Evolutionary conservation across 2,888 invertebrate genomes (phyloP).

Genomic region (Hyposoter didymator): DNA sequence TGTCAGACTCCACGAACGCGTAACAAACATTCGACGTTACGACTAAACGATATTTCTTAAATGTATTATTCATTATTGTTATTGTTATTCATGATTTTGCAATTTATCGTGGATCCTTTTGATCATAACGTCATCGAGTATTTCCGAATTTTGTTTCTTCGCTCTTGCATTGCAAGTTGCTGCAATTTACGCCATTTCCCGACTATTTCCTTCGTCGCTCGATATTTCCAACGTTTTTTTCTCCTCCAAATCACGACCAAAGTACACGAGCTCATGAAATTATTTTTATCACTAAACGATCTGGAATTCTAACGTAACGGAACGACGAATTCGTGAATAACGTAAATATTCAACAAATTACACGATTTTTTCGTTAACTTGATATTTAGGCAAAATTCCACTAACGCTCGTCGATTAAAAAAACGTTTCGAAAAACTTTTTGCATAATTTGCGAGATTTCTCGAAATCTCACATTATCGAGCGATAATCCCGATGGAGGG

Average conservation of each 20-base stretch:
- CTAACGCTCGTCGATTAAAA: too few relatives aligned
- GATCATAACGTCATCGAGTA: conserved; percentile 68
- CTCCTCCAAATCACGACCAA: conserved; percentile 19
- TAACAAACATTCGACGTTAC: conserved; percentile 73
- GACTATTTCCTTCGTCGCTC: background rate
- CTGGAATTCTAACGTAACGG: background rate
- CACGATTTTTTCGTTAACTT: too few relatives aligned
- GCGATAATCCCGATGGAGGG: too few relatives aligned
- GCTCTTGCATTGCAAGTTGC: conserved; percentile 38
- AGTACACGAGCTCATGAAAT: conserved; percentile 1
- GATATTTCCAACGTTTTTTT: background rate
- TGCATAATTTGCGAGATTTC: too few relatives aligned
- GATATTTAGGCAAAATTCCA: too few relatives aligned
- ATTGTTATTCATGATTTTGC: conserved; percentile 15
- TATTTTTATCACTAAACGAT: background rate
- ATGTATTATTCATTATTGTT: conserved; percentile 53
- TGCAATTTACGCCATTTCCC: conserved; percentile 41
- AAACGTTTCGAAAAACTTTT: background rate
- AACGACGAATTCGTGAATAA: background rate
- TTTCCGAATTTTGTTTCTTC: conserved; percentile 50
- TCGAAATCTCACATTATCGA: too few relatives aligned
- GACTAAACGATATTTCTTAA: conserved; percentile 55
- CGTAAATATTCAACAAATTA: background rate
- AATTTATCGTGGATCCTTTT: conserved; percentile 69
- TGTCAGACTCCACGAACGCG: conserved; percentile 74